Percentiles rank a stretch among this genome's conserved stretches.
These are phyloP conservation scores for Montipora foliosa DNA, from an alignment of 64 coral and sea anemone genomes.

Conservation along the genomic window DNA sequence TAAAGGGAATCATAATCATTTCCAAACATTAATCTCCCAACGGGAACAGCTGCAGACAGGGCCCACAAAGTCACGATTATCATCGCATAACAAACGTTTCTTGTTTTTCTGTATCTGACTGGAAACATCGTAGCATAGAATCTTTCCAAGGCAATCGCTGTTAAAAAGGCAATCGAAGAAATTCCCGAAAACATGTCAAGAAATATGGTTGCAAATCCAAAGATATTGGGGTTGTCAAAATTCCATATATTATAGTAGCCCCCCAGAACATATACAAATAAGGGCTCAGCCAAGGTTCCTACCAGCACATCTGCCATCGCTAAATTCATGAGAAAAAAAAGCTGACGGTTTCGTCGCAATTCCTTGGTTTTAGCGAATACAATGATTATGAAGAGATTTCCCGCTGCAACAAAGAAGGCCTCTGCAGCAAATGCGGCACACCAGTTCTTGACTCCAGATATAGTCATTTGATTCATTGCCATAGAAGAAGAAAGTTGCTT, in stretches of 20 bases:
- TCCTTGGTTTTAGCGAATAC: slow-evolving; percentile 15
- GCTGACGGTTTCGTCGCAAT: neutral
- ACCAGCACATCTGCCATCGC: slow-evolving; percentile 9
- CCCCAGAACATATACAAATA: slow-evolving; percentile 35
- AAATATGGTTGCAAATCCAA: neutral
- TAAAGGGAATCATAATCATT: slow-evolving; percentile 14
- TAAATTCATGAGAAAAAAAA: slow-evolving; percentile 34
- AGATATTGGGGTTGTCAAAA: neutral
- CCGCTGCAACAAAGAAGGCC: slow-evolving; percentile 12
- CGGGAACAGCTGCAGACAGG: neutral
- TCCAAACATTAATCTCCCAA: neutral
- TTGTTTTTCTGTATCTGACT: neutral
- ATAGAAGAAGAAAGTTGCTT: neutral
- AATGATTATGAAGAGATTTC: slow-evolving; percentile 36
- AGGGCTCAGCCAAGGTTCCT: slow-evolving; percentile 11
- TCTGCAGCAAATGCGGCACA: slow-evolving; percentile 18
- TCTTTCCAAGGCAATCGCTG: slow-evolving; percentile 28
- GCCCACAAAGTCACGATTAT: neutral
- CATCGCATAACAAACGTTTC: neutral
- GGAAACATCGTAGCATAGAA: slow-evolving; percentile 2
- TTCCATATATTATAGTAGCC: slow-evolving; percentile 22
- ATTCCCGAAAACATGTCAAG: slow-evolving; percentile 46
- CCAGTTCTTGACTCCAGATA: slow-evolving; percentile 4
- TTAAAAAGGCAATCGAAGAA: slow-evolving; percentile 28
- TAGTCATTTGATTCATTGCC: neutral